phyloP scores from a whole-genome alignment of 2,113 vertebrate species.

The Varanus komodoensis region DNA sequence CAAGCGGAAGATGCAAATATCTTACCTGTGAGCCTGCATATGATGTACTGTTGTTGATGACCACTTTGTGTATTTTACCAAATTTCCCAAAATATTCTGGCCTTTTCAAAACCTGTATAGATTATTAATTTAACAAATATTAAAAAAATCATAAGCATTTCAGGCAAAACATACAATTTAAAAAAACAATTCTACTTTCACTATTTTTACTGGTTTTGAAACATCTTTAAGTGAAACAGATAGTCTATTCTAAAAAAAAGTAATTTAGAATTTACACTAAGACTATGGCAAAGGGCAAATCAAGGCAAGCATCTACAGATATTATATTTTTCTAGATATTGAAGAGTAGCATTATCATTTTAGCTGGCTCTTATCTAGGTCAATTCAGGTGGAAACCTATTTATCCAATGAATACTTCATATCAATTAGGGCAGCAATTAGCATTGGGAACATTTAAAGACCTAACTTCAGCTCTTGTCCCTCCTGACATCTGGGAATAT shows the following conservation, averaged over 20 bases:
- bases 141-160: neutral
- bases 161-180: neutral
- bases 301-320: neutral
- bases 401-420: neutral
- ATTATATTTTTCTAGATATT: neutral
- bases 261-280: neutral
- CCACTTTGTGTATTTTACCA: slow-evolving; percentile 99
- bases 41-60: slow-evolving; percentile 99
- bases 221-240: neutral
- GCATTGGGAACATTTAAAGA: neutral
- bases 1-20: neutral
- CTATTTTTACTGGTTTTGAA: neutral
- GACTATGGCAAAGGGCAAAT: neutral
- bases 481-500: neutral
- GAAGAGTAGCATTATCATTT: neutral
- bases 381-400: neutral
- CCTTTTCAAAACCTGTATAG: slow-evolving; percentile 93
- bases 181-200: neutral
- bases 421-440: neutral
- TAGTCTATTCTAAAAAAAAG: neutral
- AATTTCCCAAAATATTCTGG: slow-evolving; percentile 99
- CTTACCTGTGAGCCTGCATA: slow-evolving; percentile 99
- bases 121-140: neutral
- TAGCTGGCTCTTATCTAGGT: neutral
- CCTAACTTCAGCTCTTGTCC: neutral